Base-by-base conservation (phyloP, 53 echinoderm and acorn worm genomes). In the Astropecten irregularis region DNA sequence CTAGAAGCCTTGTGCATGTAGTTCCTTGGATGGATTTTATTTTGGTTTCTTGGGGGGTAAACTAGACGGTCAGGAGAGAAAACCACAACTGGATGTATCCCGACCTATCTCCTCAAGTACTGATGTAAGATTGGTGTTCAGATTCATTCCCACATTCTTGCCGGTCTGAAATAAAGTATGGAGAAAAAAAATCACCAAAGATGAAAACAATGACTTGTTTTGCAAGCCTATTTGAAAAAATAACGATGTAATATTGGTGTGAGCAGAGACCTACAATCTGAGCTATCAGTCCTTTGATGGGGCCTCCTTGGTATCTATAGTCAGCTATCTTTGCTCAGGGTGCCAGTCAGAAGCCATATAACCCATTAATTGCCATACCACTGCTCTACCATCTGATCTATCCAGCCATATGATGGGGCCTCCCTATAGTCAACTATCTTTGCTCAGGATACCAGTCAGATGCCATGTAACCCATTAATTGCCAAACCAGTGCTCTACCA, bases 141-240 rank as follows among this genome's bases (percentile, higher is more conserved):
- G 76, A 40, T 85, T 81, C 23, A 81, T 59, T 2, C 95, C 95
- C 9, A 92, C 90, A 64, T 90, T 88, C 51, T 90, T 92, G 40
- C 92, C 95, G 27, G 95, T 88, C 95, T 95, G 85, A 30, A 85
- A 88, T 27, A 15, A 44, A 37, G 49, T 42, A 35, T n/a, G 66
- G 0, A 76, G 14, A 85, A 60, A 50, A 19, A 44, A 42, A 42
- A 42, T 42, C 42, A 42, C 42, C 42, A 42, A 6, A 42, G 11
- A 42, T 6, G 42, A 42, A 42, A 42, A 42, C 6, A 42, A 22
- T 32, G 16, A 27, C 32, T 23, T 4, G 16, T 29, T 30, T 65
- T 65, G 16, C 3, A 65, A 65, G 15, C 15, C 61, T 25, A 10
- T 9, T 15, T 7, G 25, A 18, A 46, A 3, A 7, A 27, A n/a